Evolutionary conservation across 2,113 vertebrate species (phyloP).

Genomic region (Atlantisia rogersi): DNA sequence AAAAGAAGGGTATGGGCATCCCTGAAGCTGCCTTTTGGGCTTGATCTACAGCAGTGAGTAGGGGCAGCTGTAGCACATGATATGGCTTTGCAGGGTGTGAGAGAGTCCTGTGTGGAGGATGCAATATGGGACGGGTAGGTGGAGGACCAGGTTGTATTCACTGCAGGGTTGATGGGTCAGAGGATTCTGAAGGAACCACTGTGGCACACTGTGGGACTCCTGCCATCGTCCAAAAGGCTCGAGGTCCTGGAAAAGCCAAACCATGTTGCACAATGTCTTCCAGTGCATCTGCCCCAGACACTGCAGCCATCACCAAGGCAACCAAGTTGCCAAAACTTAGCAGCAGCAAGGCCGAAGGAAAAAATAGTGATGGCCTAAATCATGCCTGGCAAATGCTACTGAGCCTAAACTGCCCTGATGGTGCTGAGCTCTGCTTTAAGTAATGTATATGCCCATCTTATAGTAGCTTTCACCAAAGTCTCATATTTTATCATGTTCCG

Average conservation of each 20-base stretch:
- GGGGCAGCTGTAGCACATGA: neutral
- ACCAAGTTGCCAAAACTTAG: slow-evolving; percentile 36
- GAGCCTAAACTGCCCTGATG: neutral
- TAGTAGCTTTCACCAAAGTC: neutral
- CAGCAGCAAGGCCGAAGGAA: neutral
- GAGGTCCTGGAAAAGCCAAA: neutral
- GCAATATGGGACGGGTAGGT: neutral
- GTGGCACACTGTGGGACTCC: neutral
- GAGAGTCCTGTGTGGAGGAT: neutral
- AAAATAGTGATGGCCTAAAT: neutral
- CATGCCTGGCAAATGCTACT: neutral
- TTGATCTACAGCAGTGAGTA: neutral
- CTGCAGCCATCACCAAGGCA: slow-evolving; percentile 42
- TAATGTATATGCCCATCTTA: neutral
- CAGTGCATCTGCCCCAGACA: neutral
- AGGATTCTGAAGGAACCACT: neutral
- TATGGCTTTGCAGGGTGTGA: neutral
- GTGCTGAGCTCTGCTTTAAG: neutral
- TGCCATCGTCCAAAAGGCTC: neutral
- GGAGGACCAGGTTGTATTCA: neutral
- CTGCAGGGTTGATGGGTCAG: accelerated
- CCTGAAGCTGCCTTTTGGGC: neutral
- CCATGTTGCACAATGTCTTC: neutral
- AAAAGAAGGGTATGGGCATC: neutral
- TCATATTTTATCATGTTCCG: neutral